Percentiles rank a stretch among this genome's conserved stretches.
Conservation (phyloP, 2,797 vertebrate genomes). For the Channallabes apus region DNA sequence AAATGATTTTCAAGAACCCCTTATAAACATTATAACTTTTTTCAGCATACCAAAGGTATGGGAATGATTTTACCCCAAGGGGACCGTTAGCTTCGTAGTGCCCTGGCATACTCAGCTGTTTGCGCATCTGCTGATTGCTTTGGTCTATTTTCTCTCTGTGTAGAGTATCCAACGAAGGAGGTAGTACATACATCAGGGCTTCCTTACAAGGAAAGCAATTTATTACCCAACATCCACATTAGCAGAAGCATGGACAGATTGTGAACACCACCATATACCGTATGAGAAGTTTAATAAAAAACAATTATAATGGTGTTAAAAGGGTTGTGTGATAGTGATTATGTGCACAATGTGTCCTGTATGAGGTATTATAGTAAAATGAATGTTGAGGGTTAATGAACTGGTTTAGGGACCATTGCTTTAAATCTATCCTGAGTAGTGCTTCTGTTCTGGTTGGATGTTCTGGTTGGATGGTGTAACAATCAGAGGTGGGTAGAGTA, state of each 20-base stretch:
- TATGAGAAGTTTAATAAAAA: not conserved
- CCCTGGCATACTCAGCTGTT: not conserved
- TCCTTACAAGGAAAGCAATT: constrained; percentile 32
- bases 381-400: not conserved
- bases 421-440: not conserved
- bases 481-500: too few species aligned
- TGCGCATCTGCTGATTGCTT: not conserved
- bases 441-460: not conserved
- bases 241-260: constrained; percentile 25
- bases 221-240: constrained; percentile 31
- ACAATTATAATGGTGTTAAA: not conserved
- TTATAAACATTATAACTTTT: not conserved
- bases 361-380: not conserved
- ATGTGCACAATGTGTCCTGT: not conserved
- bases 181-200: constrained; percentile 53
- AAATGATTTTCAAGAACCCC: not conserved
- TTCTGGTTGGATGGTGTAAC: not conserved
- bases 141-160: constrained; percentile 6
- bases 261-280: not conserved
- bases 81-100: not conserved
- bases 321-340: not conserved
- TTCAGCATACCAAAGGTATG: not conserved
- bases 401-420: not conserved
- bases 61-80: not conserved
- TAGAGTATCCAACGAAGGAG: not conserved